A percentile compares a stretch with the other conserved stretches of the same genome.
Conservation (phyloP, 2,113 vertebrate species). For the Sterrhoptilus dennistouni region DNA sequence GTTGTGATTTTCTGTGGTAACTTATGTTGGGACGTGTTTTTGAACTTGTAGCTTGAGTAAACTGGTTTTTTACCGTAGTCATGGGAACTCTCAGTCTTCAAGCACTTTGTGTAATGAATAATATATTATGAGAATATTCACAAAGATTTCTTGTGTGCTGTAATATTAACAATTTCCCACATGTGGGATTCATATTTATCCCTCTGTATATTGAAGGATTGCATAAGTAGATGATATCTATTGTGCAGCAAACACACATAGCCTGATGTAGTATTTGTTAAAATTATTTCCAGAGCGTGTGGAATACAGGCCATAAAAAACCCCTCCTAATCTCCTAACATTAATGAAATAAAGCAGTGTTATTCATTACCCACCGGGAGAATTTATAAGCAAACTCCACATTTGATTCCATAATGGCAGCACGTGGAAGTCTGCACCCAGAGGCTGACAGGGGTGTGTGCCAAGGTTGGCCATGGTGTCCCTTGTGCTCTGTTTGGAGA, state of each 20-base stretch:
- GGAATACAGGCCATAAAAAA: background rate
- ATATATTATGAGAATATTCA: conserved; percentile 27
- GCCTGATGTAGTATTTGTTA: background rate
- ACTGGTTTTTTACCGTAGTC: conserved; percentile 32
- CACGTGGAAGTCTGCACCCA: background rate
- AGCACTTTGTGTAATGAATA: conserved; percentile 45
- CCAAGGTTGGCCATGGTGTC: background rate
- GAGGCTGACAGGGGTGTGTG: background rate
- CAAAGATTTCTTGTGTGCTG: conserved; percentile 32
- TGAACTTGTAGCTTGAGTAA: background rate
- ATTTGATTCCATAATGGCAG: background rate
- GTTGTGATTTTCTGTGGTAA: background rate
- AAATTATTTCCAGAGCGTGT: background rate
- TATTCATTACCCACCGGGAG: background rate
- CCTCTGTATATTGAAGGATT: conserved; percentile 4
- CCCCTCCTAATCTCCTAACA: background rate
- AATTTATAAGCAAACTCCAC: background rate
- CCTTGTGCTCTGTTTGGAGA: background rate
- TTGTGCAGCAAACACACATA: background rate
- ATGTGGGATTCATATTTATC: conserved; percentile 40
- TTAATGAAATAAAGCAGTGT: conserved; percentile 27
- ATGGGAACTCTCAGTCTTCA: conserved; percentile 50
- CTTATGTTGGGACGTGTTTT: background rate
- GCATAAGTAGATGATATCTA: background rate
- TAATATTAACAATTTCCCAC: conserved; percentile 44